phyloP scores from a whole-genome alignment of 2,888 invertebrate genomes.

The Eristalinus sepulchralis region DNA sequence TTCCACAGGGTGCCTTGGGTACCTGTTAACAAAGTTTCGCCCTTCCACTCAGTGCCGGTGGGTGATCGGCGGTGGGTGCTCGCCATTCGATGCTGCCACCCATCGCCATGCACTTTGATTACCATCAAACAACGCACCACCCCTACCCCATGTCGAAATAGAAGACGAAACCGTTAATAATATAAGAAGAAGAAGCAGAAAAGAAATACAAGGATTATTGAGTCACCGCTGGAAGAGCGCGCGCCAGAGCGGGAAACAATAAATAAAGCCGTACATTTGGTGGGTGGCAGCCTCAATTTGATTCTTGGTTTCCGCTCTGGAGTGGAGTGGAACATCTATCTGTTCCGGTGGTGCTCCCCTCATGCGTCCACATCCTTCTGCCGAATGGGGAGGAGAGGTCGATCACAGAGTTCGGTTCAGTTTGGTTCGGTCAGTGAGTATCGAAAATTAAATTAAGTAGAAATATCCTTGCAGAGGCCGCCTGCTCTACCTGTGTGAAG shows the following conservation, averaged over 20 bases:
- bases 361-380: neutral
- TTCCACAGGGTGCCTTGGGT: slow-evolving; percentile 20
- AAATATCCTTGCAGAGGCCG: slow-evolving; percentile 20
- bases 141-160: neutral
- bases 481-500: slow-evolving; percentile 42
- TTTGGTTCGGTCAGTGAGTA: slow-evolving; percentile 16
- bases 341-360: too few species aligned
- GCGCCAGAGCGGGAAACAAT: slow-evolving; percentile 31
- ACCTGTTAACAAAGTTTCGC: slow-evolving; percentile 58
- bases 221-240: slow-evolving; percentile 16
- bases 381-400: neutral
- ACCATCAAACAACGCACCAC: slow-evolving; percentile 52
- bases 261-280: slow-evolving; percentile 14
- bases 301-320: neutral
- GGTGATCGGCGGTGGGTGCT: neutral
- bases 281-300: neutral
- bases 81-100: neutral
- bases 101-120: slow-evolving; percentile 33
- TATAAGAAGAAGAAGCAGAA: slow-evolving; percentile 58
- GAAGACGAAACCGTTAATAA: slow-evolving; percentile 16
- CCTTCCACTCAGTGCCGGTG: neutral
- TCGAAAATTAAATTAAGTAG: slow-evolving; percentile 42
- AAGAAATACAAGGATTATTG: slow-evolving; percentile 62
- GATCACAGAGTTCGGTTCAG: slow-evolving; percentile 6
- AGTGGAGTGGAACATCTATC: neutral